Evolutionary conservation across 1,140 invertebrate genomes (phyloP).

Genomic region (Linepithema humile): DNA sequence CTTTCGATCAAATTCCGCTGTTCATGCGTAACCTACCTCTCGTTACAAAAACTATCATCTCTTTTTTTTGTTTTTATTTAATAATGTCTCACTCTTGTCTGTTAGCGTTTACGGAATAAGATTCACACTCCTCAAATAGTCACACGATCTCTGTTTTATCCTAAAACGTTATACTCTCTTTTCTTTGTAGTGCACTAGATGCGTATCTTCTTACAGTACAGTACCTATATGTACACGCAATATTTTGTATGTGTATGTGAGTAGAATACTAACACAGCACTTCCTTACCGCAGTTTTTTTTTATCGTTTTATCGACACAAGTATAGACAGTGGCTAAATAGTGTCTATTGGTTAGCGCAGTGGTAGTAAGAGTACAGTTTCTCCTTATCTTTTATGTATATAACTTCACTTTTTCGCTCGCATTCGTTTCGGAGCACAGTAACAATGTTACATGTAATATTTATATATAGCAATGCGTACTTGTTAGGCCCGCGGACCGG

Average conservation of each 20-base stretch:
- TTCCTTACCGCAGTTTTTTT: conserved; percentile 24
- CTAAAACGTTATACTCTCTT: conserved; percentile 24
- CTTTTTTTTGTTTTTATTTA: conserved; percentile 57
- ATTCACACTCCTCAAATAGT: conserved; percentile 15
- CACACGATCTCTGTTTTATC: conserved; percentile 48
- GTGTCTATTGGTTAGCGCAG: conserved; percentile 67
- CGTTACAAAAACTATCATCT: conserved; percentile 79
- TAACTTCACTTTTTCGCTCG: conserved; percentile 5
- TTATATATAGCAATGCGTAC: conserved; percentile 71
- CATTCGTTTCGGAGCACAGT: conserved; percentile 53
- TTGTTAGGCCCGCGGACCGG: conserved; percentile 65
- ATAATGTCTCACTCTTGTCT: conserved; percentile 71
- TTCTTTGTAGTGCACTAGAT: conserved; percentile 43
- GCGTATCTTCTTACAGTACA: conserved; percentile 10
- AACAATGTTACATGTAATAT: conserved; percentile 50
- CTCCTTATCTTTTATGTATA: conserved; percentile 11
- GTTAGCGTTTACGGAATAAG: conserved; percentile 58
- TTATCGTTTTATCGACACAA: conserved; percentile 60
- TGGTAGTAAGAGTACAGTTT: conserved; percentile 67
- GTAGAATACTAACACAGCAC: conserved; percentile 34
- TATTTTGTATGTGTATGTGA: conserved; percentile 35
- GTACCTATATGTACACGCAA: conserved; percentile 41
- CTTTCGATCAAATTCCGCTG: conserved; percentile 61
- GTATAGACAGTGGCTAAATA: conserved; percentile 63
- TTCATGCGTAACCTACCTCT: conserved; percentile 48